phyloP scores from a whole-genome alignment of 2,888 invertebrate species.

The Polyploca ridens region DNA sequence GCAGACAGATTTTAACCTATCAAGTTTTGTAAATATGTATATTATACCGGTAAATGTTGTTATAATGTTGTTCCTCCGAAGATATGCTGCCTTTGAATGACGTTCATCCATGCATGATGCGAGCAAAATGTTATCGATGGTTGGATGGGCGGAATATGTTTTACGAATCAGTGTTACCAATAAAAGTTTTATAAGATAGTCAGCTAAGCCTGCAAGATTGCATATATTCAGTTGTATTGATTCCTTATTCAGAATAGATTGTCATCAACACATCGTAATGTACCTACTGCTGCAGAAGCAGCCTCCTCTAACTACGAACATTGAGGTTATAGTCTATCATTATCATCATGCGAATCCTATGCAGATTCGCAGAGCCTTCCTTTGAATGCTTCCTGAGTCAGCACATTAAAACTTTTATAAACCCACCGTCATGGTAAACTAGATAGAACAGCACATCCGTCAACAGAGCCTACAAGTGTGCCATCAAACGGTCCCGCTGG shows the following conservation, averaged over 20 bases:
- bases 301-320: too few relatives aligned
- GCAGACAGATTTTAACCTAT: background rate
- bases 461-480: conserved; percentile 1
- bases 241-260: too few relatives aligned
- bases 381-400: too few relatives aligned
- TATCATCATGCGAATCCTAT: too few relatives aligned
- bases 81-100: background rate
- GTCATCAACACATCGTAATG: too few relatives aligned
- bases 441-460: background rate
- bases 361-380: too few relatives aligned
- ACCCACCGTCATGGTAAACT: too few relatives aligned
- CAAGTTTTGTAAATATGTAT: background rate
- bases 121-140: background rate
- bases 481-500: background rate
- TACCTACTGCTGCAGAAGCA: too few relatives aligned
- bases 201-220: too few relatives aligned
- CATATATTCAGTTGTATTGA: too few relatives aligned
- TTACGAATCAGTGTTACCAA: background rate
- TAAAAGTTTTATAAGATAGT: background rate
- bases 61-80: background rate
- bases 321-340: too few relatives aligned
- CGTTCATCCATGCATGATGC: background rate
- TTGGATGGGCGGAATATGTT: background rate
- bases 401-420: too few relatives aligned
- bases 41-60: background rate